phyloP scores from a whole-genome alignment of 2,113 vertebrate genomes.

The Merops nubicus region DNA sequence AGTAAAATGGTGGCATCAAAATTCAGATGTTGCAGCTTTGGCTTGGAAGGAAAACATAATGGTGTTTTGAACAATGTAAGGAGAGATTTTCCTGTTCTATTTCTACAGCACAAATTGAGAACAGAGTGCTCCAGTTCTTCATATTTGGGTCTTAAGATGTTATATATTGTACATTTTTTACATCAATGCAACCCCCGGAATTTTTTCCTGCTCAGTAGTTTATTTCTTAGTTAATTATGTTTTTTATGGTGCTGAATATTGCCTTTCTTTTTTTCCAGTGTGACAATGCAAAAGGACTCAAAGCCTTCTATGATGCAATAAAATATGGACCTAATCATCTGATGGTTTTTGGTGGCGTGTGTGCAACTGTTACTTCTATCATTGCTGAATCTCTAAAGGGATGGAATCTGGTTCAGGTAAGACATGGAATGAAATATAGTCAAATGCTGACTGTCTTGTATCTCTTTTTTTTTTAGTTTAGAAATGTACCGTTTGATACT shows the following conservation, averaged over 20 bases:
- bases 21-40: neutral
- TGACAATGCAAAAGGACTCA: slow-evolving; percentile 96
- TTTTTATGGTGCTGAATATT: neutral
- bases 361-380: slow-evolving; percentile 96
- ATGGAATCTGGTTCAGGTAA: slow-evolving; percentile 99
- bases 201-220: neutral
- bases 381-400: slow-evolving; percentile 97
- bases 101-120: neutral
- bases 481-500: neutral
- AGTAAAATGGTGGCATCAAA: neutral
- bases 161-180: neutral
- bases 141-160: neutral
- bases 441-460: neutral
- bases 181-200: neutral
- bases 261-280: slow-evolving; percentile 76
- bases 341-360: slow-evolving; percentile 99
- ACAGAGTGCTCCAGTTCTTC: neutral
- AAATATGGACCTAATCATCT: slow-evolving; percentile 97
- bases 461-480: neutral
- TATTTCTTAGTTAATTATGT: neutral
- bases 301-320: slow-evolving; percentile 99
- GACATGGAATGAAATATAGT: neutral
- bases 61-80: rapidly evolving
- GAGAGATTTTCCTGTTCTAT: neutral
- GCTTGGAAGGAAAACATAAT: neutral